Conservation (phyloP, 2,888 invertebrate genomes). For the Diloba caeruleocephala region DNA sequence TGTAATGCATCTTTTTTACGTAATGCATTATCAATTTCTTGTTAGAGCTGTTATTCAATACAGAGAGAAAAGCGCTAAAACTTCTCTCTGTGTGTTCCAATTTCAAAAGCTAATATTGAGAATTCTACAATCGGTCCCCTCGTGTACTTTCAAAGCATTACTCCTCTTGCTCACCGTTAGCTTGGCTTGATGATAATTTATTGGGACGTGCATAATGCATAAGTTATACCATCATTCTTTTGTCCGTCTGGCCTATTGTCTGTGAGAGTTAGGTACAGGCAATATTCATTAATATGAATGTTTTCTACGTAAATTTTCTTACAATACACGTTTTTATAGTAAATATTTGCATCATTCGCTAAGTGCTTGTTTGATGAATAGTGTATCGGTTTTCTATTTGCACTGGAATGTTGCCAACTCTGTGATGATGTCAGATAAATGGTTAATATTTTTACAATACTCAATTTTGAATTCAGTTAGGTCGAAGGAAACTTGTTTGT, state of each 20-base stretch:
- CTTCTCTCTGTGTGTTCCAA: not conserved
- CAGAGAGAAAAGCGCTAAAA: conserved; percentile 9
- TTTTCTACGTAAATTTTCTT: conserved; percentile 28
- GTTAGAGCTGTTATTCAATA: not conserved
- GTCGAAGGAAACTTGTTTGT: conserved; percentile 67
- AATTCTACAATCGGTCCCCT: conserved; percentile 35
- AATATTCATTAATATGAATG: conserved; percentile 41
- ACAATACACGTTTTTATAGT: conserved; percentile 4
- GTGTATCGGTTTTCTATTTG: conserved; percentile 55
- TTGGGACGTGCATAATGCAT: conserved; percentile 54
- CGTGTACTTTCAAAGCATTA: conserved; percentile 52
- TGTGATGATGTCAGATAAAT: conserved; percentile 45
- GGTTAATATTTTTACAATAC: conserved; percentile 38
- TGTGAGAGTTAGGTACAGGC: conserved; percentile 35
- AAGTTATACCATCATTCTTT: conserved; percentile 45
- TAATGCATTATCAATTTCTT: no score
- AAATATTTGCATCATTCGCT: conserved; percentile 44
- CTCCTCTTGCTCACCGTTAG: conserved; percentile 58
- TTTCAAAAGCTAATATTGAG: conserved; percentile 33
- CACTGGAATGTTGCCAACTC: conserved; percentile 67
- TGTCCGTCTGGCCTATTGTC: conserved; percentile 43
- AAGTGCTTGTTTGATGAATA: conserved; percentile 57
- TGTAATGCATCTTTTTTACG: no score
- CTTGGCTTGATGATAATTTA: conserved; percentile 65
- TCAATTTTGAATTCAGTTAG: conserved; percentile 45